phyloP scores from a whole-genome alignment of 2,888 invertebrate species.

The Himalopsyche anomala region DNA sequence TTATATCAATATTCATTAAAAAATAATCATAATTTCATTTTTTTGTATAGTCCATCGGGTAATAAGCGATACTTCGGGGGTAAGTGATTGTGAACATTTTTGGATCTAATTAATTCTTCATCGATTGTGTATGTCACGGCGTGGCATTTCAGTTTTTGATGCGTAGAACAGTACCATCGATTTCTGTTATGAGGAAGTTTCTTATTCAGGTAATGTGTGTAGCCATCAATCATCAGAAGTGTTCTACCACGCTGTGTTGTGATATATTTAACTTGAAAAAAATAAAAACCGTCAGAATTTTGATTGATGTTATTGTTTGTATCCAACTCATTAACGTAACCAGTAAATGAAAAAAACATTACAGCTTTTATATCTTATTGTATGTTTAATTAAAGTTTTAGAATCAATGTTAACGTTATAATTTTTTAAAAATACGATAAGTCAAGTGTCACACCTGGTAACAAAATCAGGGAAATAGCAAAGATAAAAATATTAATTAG shows the following conservation, averaged over 20 bases:
- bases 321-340: no score
- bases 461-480: no score
- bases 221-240: slow-evolving; percentile 73
- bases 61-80: slow-evolving; percentile 72
- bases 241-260: slow-evolving; percentile 73
- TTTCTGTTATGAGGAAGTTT: slow-evolving; percentile 73
- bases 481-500: no score
- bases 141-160: slow-evolving; percentile 72
- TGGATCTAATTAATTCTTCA: slow-evolving; percentile 73
- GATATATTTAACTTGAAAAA: slow-evolving; percentile 73
- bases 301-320: no score
- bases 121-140: slow-evolving; percentile 75
- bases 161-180: slow-evolving; percentile 74
- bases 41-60: slow-evolving; percentile 71
- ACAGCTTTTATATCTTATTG: no score
- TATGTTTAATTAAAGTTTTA: no score
- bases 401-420: no score
- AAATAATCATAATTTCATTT: slow-evolving; percentile 53
- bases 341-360: no score
- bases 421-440: no score
- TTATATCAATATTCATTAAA: no score
- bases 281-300: slow-evolving; percentile 8
- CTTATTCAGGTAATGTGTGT: slow-evolving; percentile 73
- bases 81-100: slow-evolving; percentile 72
- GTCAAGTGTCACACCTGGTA: no score